These are phyloP conservation scores for Whitmania pigra DNA, from an alignment of 1,140 invertebrate genomes.

Conservation along the genomic window DNA sequence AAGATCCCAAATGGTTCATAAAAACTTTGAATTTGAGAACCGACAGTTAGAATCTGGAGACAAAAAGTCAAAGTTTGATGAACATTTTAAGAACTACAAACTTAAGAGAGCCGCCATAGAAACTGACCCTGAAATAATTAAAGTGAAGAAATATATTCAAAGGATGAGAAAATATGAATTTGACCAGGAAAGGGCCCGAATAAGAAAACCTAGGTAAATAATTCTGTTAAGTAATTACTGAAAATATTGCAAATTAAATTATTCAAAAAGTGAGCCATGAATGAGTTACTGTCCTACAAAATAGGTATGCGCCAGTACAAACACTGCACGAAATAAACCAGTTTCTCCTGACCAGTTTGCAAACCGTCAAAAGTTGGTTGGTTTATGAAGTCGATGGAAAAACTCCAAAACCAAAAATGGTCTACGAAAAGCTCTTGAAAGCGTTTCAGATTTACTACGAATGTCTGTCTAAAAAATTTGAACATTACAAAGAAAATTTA, in stretches of 20 bases:
- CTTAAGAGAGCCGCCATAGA: not conserved
- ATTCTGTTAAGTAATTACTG: not conserved
- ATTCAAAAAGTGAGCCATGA: too few relatives aligned
- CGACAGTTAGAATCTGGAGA: not conserved
- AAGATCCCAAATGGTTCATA: not conserved
- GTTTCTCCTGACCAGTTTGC: not conserved
- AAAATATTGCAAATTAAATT: too few relatives aligned
- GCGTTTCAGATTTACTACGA: slow-evolving; percentile 14
- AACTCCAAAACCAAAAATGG: slow-evolving; percentile 6
- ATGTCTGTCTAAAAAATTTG: slow-evolving; percentile 3
- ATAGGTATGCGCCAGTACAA: not conserved
- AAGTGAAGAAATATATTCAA: not conserved
- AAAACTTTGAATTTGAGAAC: not conserved
- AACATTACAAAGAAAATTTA: not conserved
- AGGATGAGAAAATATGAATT: not conserved
- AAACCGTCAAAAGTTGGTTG: not conserved
- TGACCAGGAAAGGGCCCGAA: not conserved
- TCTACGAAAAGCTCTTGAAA: not conserved
- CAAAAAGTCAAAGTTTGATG: not conserved
- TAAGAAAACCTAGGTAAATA: not conserved
- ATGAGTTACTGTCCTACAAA: too few relatives aligned
- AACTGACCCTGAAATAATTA: not conserved
- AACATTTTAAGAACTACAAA: not conserved
- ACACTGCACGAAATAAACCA: not conserved
- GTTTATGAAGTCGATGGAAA: slow-evolving; percentile 4